A percentile compares a stretch with the other conserved stretches of the same genome.
These are phyloP conservation scores for Pollicipes pollicipes DNA, from an alignment of 1,140 invertebrate genomes.

Conservation along the genomic window DNA sequence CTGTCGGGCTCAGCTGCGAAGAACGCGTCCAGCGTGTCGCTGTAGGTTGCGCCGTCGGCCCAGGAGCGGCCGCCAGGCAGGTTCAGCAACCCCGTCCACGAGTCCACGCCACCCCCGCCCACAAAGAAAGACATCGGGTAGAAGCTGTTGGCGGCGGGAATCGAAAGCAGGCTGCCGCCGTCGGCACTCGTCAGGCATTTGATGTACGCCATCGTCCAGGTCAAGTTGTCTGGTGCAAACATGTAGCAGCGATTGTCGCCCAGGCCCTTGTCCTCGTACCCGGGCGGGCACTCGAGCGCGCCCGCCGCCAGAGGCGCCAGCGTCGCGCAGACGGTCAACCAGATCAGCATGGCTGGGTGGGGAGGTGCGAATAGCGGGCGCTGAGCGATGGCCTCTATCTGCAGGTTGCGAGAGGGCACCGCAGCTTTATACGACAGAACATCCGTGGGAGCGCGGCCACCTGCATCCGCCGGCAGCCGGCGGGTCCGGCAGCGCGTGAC, in stretches of 20 bases:
- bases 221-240: not conserved
- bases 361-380: no score
- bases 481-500: no score
- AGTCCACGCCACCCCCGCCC: not conserved
- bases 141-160: not conserved
- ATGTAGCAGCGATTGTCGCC: not conserved
- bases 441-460: no score
- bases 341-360: no score
- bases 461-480: no score
- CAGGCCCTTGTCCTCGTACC: not conserved
- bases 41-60: not conserved
- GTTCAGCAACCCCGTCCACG: not conserved
- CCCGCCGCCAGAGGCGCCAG: not conserved
- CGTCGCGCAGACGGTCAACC: not conserved
- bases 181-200: not conserved
- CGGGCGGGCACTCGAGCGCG: not conserved
- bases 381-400: no score
- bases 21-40: not conserved
- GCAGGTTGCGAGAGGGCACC: no score
- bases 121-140: not conserved
- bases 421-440: no score
- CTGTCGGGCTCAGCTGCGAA: not conserved
- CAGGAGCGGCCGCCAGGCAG: not conserved
- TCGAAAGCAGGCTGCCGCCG: not conserved
- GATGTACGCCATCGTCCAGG: not conserved